Conservation (phyloP, 1,140 invertebrate species). For the Geopemphigus sp. region DNA sequence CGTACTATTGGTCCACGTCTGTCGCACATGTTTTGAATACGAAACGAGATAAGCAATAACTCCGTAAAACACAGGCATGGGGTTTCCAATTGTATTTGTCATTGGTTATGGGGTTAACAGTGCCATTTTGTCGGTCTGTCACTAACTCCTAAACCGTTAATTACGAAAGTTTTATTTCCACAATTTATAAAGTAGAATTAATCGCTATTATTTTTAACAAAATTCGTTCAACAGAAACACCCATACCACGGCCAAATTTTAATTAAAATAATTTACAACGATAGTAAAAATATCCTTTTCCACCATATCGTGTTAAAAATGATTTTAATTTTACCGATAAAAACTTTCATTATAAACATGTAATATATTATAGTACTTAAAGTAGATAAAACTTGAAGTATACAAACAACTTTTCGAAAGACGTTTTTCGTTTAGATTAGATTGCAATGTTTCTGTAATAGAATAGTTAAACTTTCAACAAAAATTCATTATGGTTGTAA, state of each 20-base stretch:
- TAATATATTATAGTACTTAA: not conserved
- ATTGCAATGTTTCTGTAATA: too few species aligned
- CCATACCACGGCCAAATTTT: too few species aligned
- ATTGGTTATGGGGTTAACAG: not conserved
- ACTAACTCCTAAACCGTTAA: not conserved
- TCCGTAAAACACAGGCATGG: not conserved
- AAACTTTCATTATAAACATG: not conserved
- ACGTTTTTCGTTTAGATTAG: too few species aligned
- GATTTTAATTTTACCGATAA: not conserved
- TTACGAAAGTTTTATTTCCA: not conserved
- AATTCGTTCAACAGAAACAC: not conserved
- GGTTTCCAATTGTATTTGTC: constrained; percentile 2
- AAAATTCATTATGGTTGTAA: too few species aligned
- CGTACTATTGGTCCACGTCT: constrained; percentile 34
- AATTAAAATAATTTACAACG: not conserved
- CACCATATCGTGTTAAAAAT: not conserved
- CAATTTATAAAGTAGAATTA: not conserved
- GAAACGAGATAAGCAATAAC: constrained; percentile 34
- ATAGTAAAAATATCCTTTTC: not conserved
- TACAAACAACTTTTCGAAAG: too few species aligned
- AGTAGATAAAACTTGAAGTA: too few species aligned
- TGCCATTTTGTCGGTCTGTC: constrained; percentile 4
- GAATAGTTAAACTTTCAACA: too few species aligned
- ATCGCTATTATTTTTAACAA: not conserved
- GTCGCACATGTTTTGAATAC: constrained; percentile 31